Evolutionary conservation across 2,797 vertebrate genomes (phyloP).

Genomic region (Phrynocephalus vlangalii): DNA sequence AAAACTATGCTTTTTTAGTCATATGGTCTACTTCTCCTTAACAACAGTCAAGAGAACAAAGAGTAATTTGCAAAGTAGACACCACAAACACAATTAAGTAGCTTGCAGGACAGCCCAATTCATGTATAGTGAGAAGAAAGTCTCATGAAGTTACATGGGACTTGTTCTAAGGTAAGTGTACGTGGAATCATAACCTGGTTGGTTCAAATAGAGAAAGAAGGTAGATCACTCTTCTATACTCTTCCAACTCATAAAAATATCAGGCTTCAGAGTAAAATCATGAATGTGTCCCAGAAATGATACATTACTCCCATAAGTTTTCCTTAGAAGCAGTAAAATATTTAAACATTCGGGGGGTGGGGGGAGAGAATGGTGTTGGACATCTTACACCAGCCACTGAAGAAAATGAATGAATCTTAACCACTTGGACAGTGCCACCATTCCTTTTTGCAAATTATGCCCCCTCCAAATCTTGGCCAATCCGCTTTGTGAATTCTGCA

Average conservation of each 20-base stretch:
- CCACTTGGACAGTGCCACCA: not conserved
- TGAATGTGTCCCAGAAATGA: not conserved
- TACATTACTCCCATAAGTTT: not conserved
- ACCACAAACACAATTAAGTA: not conserved
- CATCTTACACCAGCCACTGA: not conserved
- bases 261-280: not conserved
- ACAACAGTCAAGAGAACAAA: not conserved
- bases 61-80: too few species aligned
- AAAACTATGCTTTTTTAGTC: not conserved
- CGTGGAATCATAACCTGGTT: not conserved
- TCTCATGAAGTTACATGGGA: not conserved
- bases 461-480: not conserved
- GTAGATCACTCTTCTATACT: not conserved
- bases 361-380: not conserved
- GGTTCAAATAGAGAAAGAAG: constrained; percentile 4
- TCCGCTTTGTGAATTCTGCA: not conserved
- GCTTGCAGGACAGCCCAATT: not conserved
- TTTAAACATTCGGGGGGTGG: not conserved
- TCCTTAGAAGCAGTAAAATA: not conserved
- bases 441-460: not conserved
- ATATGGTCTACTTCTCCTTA: not conserved
- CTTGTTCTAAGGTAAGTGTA: not conserved
- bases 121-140: not conserved
- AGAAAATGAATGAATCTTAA: not conserved
- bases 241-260: not conserved